Conservation (phyloP, 2,797 vertebrate genomes). For the Poecilia picta region DNA sequence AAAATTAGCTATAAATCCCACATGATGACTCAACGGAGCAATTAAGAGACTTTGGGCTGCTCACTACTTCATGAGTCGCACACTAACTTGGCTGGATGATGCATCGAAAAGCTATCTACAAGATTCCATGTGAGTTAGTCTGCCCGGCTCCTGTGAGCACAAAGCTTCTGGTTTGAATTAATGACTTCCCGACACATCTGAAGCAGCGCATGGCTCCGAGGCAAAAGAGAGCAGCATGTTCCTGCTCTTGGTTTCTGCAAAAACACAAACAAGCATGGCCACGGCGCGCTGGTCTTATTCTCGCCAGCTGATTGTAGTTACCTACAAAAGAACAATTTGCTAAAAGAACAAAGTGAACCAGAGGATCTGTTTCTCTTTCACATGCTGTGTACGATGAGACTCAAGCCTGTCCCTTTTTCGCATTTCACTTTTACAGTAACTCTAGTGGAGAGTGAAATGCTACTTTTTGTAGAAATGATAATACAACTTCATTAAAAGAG, state of each 20-base stretch:
- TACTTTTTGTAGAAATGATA: neutral
- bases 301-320: constrained; percentile 66
- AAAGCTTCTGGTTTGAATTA: constrained; percentile 64
- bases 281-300: constrained; percentile 49
- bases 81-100: constrained; percentile 12
- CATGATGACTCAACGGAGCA: constrained; percentile 34
- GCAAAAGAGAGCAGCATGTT: constrained; percentile 41
- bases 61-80: constrained; percentile 26
- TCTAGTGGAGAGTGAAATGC: neutral
- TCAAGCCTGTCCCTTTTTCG: constrained; percentile 26
- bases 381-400: constrained; percentile 18
- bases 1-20: constrained; percentile 36
- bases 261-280: constrained; percentile 22
- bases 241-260: constrained; percentile 44
- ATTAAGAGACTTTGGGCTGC: constrained; percentile 21
- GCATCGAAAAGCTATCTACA: constrained; percentile 23
- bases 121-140: constrained; percentile 23
- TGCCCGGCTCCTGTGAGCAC: constrained; percentile 3
- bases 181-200: constrained; percentile 66
- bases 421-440: neutral
- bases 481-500: neutral
- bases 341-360: constrained; percentile 51
- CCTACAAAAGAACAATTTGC: too few species aligned
- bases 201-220: constrained; percentile 52
- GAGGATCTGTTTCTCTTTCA: constrained; percentile 14